These are phyloP conservation scores for Acanthiza pusilla DNA, from an alignment of 2,797 vertebrate species.

Conservation along the genomic window DNA sequence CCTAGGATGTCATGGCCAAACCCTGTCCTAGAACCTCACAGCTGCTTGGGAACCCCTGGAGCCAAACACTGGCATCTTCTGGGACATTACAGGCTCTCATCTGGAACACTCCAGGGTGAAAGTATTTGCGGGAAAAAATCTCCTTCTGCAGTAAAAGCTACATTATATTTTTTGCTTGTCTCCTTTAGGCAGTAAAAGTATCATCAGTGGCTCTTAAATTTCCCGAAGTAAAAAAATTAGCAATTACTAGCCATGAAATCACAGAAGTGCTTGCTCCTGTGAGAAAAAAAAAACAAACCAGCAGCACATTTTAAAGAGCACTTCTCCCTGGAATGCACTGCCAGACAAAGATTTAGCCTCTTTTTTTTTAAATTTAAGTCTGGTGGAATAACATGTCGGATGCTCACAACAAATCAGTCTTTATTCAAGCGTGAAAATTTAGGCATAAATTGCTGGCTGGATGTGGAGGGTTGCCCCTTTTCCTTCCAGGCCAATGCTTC, in stretches of 20 bases:
- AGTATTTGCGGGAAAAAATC: neutral
- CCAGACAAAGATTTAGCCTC: neutral
- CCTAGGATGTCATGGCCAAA: rapidly evolving
- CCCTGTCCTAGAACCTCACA: neutral
- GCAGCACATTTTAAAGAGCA: neutral
- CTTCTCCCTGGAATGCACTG: neutral
- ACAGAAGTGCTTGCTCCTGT: neutral
- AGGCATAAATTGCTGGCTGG: conserved; percentile 22
- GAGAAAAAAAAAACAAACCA: neutral
- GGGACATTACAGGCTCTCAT: neutral
- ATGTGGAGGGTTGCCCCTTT: no score
- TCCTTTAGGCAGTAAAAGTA: neutral
- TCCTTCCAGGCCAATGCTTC: no score
- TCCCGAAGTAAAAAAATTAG: neutral
- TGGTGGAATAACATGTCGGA: neutral
- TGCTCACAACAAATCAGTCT: conserved; percentile 25
- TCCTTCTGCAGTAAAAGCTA: neutral
- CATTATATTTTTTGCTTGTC: neutral
- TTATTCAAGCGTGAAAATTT: conserved; percentile 49
- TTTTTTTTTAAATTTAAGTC: neutral
- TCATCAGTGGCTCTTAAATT: neutral
- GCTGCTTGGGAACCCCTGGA: neutral
- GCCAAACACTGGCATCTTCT: neutral
- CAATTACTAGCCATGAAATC: neutral
- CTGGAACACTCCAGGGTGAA: neutral